These are phyloP conservation scores for Paracyprichromis sp. DNA, from an alignment of 2,113 vertebrate genomes.

Conservation along the genomic window DNA sequence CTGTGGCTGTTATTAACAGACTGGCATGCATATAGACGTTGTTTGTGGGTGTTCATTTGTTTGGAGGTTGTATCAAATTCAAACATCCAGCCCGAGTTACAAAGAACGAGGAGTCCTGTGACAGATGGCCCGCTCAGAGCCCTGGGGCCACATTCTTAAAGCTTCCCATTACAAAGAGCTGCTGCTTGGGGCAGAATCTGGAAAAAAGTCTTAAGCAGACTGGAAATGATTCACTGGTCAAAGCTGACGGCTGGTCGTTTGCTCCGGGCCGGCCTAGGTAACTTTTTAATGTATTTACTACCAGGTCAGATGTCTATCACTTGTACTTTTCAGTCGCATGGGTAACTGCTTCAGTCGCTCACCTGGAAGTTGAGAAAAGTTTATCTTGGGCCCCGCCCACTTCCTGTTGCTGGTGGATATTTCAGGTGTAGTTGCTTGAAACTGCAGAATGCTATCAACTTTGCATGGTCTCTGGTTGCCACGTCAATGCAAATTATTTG, in stretches of 20 bases:
- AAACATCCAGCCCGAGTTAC: neutral
- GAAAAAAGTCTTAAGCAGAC: neutral
- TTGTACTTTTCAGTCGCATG: neutral
- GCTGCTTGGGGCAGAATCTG: neutral
- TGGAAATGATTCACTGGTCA: neutral
- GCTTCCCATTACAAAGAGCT: neutral
- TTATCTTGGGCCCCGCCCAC: neutral
- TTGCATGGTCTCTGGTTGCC: neutral
- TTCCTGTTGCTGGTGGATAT: neutral
- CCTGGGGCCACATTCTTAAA: neutral
- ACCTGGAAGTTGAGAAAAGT: neutral
- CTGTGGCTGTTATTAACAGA: neutral
- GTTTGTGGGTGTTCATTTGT: neutral
- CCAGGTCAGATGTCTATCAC: neutral
- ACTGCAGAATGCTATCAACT: neutral
- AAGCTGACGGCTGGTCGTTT: neutral
- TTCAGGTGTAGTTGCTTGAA: neutral
- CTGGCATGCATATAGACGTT: neutral
- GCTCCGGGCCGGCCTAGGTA: neutral
- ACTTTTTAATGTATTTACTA: neutral
- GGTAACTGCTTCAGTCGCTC: neutral
- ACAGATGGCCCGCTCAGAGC: neutral
- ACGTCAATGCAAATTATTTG: fast-evolving
- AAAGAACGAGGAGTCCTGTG: neutral
- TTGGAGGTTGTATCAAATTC: neutral